Evolutionary conservation across 2,888 invertebrate genomes (phyloP).

Genomic region (Diaperis boleti): DNA sequence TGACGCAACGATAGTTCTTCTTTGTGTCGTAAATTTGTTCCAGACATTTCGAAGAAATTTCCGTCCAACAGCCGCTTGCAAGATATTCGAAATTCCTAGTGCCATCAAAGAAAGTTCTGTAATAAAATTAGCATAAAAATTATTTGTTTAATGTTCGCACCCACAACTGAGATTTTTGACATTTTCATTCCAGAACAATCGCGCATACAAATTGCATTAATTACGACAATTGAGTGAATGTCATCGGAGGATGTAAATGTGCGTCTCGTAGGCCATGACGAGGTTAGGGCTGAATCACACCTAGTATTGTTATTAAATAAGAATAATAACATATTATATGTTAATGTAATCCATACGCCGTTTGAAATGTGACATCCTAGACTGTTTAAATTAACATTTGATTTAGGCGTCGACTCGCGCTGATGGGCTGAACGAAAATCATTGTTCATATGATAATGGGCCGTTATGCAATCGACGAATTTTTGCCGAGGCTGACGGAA

Average conservation of each 20-base stretch:
- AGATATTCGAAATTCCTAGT: no score
- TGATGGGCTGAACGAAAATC: conserved; percentile 64
- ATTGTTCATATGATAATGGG: conserved; percentile 66
- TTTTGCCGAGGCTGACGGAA: conserved; percentile 25
- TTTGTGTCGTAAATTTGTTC: no score
- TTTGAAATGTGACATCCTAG: conserved; percentile 64
- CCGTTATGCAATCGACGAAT: conserved; percentile 52
- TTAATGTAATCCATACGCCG: conserved; percentile 64
- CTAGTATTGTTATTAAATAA: conserved; percentile 66
- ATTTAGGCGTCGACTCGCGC: conserved; percentile 61
- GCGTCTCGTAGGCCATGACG: conserved; percentile 51
- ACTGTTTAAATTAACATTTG: conserved; percentile 66
- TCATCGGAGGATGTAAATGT: conserved; percentile 33
- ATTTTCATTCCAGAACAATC: conserved; percentile 28
- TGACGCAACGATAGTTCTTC: no score
- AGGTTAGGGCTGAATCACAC: conserved; percentile 61
- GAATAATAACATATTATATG: conserved; percentile 68
- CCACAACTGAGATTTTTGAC: conserved; percentile 16
- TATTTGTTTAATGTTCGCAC: conserved; percentile 5
- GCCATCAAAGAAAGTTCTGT: no score
- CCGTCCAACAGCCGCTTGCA: no score
- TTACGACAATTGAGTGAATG: conserved; percentile 30
- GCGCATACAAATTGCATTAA: conserved; percentile 39
- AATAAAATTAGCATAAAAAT: conserved; percentile 13
- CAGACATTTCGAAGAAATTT: no score